phyloP scores from a whole-genome alignment of 2,113 vertebrate genomes.

The Micronycteris hirsuta region DNA sequence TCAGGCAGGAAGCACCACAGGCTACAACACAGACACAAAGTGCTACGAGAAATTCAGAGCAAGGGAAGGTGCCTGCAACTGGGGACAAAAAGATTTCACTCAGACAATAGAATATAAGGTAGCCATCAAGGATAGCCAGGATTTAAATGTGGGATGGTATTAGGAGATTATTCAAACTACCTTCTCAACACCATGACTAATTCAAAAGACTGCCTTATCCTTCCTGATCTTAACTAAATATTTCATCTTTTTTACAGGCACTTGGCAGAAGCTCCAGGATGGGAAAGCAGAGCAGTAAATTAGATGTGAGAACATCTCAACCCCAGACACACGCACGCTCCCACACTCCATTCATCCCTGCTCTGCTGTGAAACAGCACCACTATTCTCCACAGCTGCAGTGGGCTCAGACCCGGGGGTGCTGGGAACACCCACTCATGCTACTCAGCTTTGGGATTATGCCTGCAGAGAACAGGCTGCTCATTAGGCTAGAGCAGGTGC shows the following conservation, averaged over 20 bases:
- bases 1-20: neutral
- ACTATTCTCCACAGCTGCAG: neutral
- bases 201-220: neutral
- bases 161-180: neutral
- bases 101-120: neutral
- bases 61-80: neutral
- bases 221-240: neutral
- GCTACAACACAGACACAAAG: neutral
- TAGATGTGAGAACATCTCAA: neutral
- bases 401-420: neutral
- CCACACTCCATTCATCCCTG: neutral
- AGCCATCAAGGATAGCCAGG: neutral
- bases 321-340: accelerated
- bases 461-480: neutral
- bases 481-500: no score
- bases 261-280: neutral
- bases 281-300: neutral
- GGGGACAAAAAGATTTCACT: neutral
- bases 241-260: slow-evolving; percentile 17
- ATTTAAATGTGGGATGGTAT: neutral
- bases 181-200: neutral
- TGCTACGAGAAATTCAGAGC: neutral
- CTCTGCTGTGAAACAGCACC: neutral
- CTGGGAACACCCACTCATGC: neutral
- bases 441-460: neutral